Conservation (phyloP, 2,797 vertebrate genomes). For the Intellagama lesueurii region DNA sequence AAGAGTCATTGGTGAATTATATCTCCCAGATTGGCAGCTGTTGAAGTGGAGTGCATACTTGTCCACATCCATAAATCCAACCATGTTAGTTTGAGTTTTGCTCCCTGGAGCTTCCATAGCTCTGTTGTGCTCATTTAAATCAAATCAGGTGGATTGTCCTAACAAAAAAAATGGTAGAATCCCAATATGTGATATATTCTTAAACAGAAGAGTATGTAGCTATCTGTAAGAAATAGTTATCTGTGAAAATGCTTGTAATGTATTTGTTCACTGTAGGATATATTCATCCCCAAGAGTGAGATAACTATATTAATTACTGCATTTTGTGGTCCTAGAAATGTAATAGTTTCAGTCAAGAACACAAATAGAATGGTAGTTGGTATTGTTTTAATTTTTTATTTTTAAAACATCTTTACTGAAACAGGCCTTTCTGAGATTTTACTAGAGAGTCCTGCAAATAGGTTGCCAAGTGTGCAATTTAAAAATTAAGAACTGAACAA, state of each 20-base stretch:
- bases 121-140: background rate
- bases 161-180: too few relatives aligned
- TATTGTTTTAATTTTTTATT: slow-evolving; percentile 64
- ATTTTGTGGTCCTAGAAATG: background rate
- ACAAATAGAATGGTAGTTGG: background rate
- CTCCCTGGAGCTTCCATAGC: background rate
- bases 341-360: background rate
- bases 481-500: background rate
- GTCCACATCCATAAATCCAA: background rate
- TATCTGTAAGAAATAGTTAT: background rate
- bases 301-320: background rate
- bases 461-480: slow-evolving; percentile 33
- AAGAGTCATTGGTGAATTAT: slow-evolving; percentile 37
- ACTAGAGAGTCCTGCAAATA: slow-evolving; percentile 66
- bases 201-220: slow-evolving; percentile 28
- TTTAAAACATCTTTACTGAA: slow-evolving; percentile 74
- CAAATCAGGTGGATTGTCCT: background rate
- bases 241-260: background rate
- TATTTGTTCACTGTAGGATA: background rate
- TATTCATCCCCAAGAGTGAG: background rate
- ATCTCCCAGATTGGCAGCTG: slow-evolving; percentile 37
- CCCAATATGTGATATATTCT: background rate
- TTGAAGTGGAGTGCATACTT: background rate
- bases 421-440: slow-evolving; percentile 58
- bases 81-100: too few relatives aligned